phyloP scores from a whole-genome alignment of 2,113 vertebrate species.

The Leptosomus discolor region DNA sequence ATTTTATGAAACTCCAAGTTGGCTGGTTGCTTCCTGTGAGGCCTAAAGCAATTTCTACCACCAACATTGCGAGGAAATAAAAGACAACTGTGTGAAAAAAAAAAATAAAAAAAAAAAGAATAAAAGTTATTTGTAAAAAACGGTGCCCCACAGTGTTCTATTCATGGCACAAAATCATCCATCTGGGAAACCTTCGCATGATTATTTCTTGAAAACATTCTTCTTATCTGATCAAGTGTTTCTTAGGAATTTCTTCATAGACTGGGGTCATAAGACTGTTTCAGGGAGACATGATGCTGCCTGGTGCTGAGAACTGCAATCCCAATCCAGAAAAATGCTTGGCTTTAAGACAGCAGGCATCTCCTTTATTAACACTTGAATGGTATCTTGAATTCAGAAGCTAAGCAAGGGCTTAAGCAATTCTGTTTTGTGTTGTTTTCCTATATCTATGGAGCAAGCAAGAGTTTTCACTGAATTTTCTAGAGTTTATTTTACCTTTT shows the following conservation, averaged over 20 bases:
- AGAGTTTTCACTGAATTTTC: neutral
- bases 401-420: neutral
- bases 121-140: conserved; percentile 1
- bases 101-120: neutral
- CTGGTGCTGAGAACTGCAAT: neutral
- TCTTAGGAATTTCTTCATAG: conserved; percentile 5
- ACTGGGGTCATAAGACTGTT: neutral
- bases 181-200: conserved; percentile 39
- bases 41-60: conserved; percentile 54
- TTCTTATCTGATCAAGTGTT: conserved; percentile 49
- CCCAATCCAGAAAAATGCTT: neutral
- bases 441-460: neutral
- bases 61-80: conserved; percentile 16
- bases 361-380: neutral
- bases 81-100: conserved; percentile 1
- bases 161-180: conserved; percentile 27
- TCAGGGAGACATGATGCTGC: neutral
- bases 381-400: neutral
- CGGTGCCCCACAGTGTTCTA: neutral
- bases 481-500: neutral
- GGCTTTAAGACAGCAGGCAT: neutral
- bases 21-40: conserved; percentile 54
- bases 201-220: conserved; percentile 37
- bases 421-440: neutral
- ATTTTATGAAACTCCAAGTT: conserved; percentile 25